A percentile compares a stretch with the other conserved stretches of the same genome.
Evolutionary conservation across 2,113 vertebrate genomes (phyloP).

Genomic region (Scortum barcoo): DNA sequence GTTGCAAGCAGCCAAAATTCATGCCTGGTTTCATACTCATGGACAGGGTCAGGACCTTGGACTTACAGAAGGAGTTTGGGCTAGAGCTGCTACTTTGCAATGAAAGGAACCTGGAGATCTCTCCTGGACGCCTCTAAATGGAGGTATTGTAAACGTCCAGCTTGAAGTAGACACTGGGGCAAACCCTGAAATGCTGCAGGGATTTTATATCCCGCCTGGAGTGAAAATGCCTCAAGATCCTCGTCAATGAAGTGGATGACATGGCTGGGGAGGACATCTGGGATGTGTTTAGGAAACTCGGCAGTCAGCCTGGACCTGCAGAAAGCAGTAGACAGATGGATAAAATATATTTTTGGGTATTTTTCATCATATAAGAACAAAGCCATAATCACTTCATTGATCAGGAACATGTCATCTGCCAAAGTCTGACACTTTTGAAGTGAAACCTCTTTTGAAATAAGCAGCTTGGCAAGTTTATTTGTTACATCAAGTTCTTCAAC

Average conservation of each 20-base stretch:
- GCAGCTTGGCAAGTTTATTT: neutral
- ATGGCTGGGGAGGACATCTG: neutral
- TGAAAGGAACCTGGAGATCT: slow-evolving; percentile 3
- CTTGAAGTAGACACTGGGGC: neutral
- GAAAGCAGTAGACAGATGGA: neutral
- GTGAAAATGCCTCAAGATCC: slow-evolving; percentile 13
- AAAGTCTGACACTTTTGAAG: neutral
- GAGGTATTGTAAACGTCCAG: neutral
- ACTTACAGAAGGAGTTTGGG: neutral
- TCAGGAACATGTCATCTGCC: neutral
- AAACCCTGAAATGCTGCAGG: neutral
- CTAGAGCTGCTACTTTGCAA: neutral
- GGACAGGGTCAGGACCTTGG: neutral
- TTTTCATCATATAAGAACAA: neutral
- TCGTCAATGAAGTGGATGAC: neutral
- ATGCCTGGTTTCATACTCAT: neutral
- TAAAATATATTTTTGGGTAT: neutral
- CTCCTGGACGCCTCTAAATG: neutral
- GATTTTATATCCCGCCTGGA: neutral
- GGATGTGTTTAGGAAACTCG: neutral
- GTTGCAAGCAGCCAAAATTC: neutral
- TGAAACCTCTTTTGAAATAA: neutral
- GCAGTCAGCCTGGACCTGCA: neutral
- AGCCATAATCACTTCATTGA: neutral
- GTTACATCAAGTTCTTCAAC: neutral